A percentile compares a stretch with the other conserved stretches of the same genome.
These are phyloP conservation scores for Protobothrops flavoviridis DNA, from an alignment of 2,113 vertebrate species.

Conservation along the genomic window DNA sequence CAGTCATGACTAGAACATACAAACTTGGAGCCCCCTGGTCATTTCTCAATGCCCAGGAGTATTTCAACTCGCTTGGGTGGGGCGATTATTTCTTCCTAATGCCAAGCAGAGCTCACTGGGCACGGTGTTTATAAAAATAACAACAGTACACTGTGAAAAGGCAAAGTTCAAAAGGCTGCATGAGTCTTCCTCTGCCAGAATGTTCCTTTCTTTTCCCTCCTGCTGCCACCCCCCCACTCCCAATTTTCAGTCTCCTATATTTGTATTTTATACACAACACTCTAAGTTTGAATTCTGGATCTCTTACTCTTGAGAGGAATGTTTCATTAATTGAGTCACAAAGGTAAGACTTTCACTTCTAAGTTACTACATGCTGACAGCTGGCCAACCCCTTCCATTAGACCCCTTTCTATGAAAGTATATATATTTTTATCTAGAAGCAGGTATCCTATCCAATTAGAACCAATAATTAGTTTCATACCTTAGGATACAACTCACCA, in stretches of 20 bases:
- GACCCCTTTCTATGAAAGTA: neutral
- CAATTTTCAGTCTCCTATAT: neutral
- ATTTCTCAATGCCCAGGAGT: conserved; percentile 6
- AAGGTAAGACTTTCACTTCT: neutral
- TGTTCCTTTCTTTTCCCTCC: neutral
- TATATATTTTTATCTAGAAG: neutral
- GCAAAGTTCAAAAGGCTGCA: neutral
- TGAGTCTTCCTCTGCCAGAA: neutral
- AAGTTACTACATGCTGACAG: neutral
- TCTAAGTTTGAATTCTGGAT: neutral
- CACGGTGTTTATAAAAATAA: conserved; percentile 12
- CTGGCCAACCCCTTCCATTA: neutral
- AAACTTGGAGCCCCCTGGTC: neutral
- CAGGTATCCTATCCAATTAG: neutral
- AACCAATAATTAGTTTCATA: no score
- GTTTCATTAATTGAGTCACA: neutral
- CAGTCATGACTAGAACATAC: conserved; percentile 18
- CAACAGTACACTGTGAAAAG: neutral
- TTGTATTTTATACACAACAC: neutral
- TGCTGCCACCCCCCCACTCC: no score
- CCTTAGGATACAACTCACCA: neutral
- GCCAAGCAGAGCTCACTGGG: conserved; percentile 2
- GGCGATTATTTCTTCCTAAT: conserved; percentile 11
- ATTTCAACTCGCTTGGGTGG: neutral
- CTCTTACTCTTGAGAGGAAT: neutral